Base-by-base conservation (phyloP, 2,888 invertebrate genomes). In the Flexamia atlantica region DNA sequence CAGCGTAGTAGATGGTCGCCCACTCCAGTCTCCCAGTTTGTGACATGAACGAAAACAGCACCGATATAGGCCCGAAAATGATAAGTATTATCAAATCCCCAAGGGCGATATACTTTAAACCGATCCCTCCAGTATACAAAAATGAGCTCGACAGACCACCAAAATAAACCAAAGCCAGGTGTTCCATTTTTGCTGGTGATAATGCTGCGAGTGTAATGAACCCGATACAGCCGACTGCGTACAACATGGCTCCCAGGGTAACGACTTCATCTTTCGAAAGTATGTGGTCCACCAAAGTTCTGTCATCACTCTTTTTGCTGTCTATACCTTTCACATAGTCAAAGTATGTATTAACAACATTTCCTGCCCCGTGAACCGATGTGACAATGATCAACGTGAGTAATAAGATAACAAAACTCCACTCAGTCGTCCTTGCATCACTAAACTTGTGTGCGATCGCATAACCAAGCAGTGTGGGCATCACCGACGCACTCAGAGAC, bases 71-170 rank as follows among this genome's bases (percentile, higher is more conserved):
- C 1, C 98, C 98, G 91, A 98, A 98, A 89, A 97, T 95, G 85
- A 98, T 94, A 88, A 98, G 93, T 88, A 98, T 96, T 86, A 98
- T 91, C 81, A 98, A 94, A 91, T 98, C 98, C 81, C 98, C 98
- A 72, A 98, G 91, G 2, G 98, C 98, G 88, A 98, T 97, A 89
- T 98, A 98, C 90, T 98, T 98, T 84, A 98, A 93, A 84, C 98
- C 98, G 88, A 98, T 96, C 74, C 98, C 98, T 84, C 98, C 98
- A 0, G 98, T 98, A 89, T 98, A 98, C n/a, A 98, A 92, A 90
- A 98, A 98, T 87, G 98, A 98, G 82, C 97, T 97, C 32, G 98
- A 98, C 82, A 98, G 90, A 0, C 98, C 98, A 83, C 98, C 98
- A 91, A 98, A 98, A 90, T 98, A 98, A 0, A 98, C 96, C 72